phyloP scores from a whole-genome alignment of 2,797 vertebrate genomes.

The Gymnoscopelus braueri region DNA sequence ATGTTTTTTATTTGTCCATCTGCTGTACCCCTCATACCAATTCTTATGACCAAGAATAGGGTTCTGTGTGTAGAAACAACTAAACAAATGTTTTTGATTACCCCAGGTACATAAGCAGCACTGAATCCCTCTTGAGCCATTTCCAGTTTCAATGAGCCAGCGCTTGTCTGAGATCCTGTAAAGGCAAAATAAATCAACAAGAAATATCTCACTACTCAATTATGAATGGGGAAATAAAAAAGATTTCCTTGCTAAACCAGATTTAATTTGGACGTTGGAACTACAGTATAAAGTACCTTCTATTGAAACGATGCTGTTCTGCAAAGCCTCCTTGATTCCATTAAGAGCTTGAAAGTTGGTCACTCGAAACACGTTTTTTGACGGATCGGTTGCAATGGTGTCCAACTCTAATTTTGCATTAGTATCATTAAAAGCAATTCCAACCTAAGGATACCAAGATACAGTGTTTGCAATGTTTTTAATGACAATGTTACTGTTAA shows the following conservation, averaged over 20 bases:
- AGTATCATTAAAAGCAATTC: fast-evolving
- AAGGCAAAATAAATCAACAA: slow-evolving; percentile 11
- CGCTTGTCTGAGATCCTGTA: slow-evolving; percentile 71
- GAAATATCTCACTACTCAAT: background rate
- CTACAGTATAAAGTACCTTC: slow-evolving; percentile 77
- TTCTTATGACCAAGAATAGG: too few relatives aligned
- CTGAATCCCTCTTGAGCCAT: slow-evolving; percentile 80
- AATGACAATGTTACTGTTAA: background rate
- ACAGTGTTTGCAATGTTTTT: slow-evolving; percentile 51
- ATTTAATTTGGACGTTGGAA: background rate
- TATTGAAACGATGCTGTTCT: slow-evolving; percentile 76
- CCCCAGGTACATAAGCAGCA: slow-evolving; percentile 49
- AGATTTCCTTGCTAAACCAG: background rate
- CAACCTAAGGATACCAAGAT: slow-evolving; percentile 66
- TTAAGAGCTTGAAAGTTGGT: slow-evolving; percentile 61
- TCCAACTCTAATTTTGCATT: slow-evolving; percentile 21
- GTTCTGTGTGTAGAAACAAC: background rate
- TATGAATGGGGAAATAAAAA: background rate
- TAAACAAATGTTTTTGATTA: slow-evolving; percentile 25
- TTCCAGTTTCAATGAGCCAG: slow-evolving; percentile 72
- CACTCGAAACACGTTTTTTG: slow-evolving; percentile 64
- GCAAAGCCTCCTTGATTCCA: slow-evolving; percentile 56
- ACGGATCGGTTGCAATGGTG: slow-evolving; percentile 61
- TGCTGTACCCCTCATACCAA: background rate
- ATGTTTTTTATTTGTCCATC: too few relatives aligned